Percentiles rank a stretch among this genome's conserved stretches.
Conservation (phyloP, 1,140 invertebrate genomes). For the Plectrocnemia conspersa region DNA sequence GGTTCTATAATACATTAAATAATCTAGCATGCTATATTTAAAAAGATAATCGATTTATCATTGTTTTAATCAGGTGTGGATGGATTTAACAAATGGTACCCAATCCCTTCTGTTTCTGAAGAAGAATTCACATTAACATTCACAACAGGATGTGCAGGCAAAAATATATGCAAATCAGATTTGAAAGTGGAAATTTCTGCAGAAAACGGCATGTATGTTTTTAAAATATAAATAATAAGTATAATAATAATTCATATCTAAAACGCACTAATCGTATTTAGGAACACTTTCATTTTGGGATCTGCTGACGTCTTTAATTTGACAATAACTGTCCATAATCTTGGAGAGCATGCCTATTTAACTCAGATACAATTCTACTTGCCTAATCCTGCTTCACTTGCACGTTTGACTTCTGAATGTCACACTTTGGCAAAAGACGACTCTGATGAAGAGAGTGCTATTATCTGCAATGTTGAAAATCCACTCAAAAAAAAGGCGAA, state of each 20-base stretch:
- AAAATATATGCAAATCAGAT: conserved; percentile 41
- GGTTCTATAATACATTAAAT: conserved; percentile 9
- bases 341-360: conserved; percentile 43
- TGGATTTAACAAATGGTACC: conserved; percentile 9
- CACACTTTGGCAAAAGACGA: not conserved
- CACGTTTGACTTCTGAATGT: conserved; percentile 35
- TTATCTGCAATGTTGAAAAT: conserved; percentile 25
- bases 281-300: conserved; percentile 40
- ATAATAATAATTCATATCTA: conserved; percentile 17
- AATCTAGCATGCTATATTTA: not conserved
- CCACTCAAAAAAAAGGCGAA: conserved; percentile 1
- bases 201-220: not conserved
- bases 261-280: not conserved
- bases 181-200: conserved; percentile 34
- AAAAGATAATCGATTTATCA: not conserved
- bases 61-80: conserved; percentile 6
- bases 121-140: conserved; percentile 38
- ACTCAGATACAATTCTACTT: conserved; percentile 37
- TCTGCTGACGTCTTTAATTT: conserved; percentile 38
- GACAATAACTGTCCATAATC: conserved; percentile 39
- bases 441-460: not conserved
- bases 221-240: conserved; percentile 13
- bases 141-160: conserved; percentile 40
- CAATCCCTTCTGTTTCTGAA: conserved; percentile 27
- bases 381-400: conserved; percentile 38